Percentiles rank a stretch among this genome's conserved stretches.
phyloP scores from a whole-genome alignment of 2,113 vertebrate genomes.

The Otolemur garnettii region DNA sequence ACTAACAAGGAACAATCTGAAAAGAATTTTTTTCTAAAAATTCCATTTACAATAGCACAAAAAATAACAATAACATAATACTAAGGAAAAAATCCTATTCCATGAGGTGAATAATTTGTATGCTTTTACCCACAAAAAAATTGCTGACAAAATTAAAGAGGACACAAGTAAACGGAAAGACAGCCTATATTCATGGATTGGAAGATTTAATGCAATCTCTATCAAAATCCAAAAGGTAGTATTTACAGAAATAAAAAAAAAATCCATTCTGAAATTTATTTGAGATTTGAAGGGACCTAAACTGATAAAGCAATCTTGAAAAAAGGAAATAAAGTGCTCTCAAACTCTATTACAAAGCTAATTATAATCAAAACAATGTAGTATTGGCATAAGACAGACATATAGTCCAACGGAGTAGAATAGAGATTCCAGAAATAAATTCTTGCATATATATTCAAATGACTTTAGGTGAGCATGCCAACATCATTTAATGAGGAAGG shows the following conservation, averaged over 20 bases:
- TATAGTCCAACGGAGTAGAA: neutral
- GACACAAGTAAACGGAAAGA: neutral
- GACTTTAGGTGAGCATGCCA: neutral
- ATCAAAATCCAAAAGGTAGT: neutral
- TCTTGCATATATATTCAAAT: neutral
- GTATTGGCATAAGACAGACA: neutral
- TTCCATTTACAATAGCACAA: neutral
- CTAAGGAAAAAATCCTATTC: neutral
- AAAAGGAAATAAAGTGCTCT: neutral
- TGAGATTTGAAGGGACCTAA: neutral
- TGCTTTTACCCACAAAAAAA: neutral
- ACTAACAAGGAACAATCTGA: neutral
- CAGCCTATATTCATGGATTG: neutral
- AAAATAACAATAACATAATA: neutral
- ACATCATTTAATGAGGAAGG: neutral
- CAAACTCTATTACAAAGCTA: neutral
- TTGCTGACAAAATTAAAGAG: neutral
- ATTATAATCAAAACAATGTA: neutral
- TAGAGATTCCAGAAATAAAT: neutral
- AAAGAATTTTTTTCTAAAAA: neutral
- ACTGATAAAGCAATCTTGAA: neutral
- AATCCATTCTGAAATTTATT: neutral
- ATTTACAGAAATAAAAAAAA: neutral
- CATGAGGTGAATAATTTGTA: neutral
- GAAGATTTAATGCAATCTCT: neutral